Evolutionary conservation across 2,113 vertebrate species (phyloP).

Genomic region (Notothenia rossii): DNA sequence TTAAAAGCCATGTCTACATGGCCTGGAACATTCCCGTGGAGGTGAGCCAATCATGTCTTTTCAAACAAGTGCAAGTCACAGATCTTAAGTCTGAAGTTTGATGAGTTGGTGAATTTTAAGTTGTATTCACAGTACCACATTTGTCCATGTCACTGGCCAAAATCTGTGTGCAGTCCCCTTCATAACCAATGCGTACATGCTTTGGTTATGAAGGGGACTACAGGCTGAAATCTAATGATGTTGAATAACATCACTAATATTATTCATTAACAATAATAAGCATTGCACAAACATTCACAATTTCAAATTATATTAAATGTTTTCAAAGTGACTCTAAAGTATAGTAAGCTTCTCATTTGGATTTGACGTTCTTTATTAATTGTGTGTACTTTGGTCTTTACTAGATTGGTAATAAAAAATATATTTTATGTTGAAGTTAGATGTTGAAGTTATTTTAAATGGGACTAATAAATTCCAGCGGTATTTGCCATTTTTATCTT

Average conservation of each 20-base stretch:
- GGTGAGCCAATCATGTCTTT: conserved; percentile 80
- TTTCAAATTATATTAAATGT: too few species aligned
- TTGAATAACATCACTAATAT: too few species aligned
- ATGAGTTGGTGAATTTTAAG: neutral
- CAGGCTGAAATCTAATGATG: too few species aligned
- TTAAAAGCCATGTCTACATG: conserved; percentile 99
- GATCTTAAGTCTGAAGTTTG: neutral
- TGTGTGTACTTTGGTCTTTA: neutral
- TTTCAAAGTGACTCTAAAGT: too few species aligned
- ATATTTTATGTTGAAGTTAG: neutral
- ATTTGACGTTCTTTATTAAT: too few species aligned
- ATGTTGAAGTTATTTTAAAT: neutral
- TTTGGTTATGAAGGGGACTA: too few species aligned
- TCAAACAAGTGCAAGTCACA: neutral
- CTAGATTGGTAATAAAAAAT: neutral
- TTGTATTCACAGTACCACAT: neutral
- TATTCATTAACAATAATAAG: too few species aligned
- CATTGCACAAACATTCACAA: too few species aligned
- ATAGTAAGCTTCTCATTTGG: too few species aligned
- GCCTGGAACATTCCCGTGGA: conserved; percentile 98
- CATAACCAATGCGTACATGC: too few species aligned
- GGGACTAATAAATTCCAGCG: neutral
- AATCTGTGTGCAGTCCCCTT: neutral
- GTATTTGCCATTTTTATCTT: neutral
- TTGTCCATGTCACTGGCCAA: neutral